Evolutionary conservation across 37 sponge, comb jelly and placozoan genomes (phyloP).

Genomic region (Bolinopsis microptera): DNA sequence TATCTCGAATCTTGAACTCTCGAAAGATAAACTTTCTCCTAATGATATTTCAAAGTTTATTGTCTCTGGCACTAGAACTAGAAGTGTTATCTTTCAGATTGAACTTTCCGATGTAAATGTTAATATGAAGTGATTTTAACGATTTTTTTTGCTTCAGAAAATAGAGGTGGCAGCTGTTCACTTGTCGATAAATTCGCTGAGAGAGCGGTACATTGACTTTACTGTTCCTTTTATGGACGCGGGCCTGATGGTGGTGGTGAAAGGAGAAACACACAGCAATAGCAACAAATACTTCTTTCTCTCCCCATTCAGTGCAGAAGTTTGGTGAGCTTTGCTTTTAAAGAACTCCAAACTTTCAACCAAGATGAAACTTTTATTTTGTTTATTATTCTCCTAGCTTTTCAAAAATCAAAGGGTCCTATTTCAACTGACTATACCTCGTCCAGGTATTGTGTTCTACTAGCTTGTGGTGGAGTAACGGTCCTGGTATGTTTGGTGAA

Average conservation of each 20-base stretch:
- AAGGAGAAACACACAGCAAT: constrained; percentile 3
- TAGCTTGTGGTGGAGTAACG: not conserved
- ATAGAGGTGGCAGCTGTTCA: constrained; percentile 22
- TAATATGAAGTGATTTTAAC: not conserved
- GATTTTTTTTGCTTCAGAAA: not conserved
- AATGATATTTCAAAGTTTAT: too few relatives aligned
- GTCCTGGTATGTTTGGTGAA: not conserved
- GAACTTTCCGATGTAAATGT: too few relatives aligned
- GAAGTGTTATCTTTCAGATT: too few relatives aligned
- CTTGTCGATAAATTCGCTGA: not conserved
- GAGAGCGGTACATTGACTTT: constrained; percentile 23
- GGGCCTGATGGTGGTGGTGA: not conserved
- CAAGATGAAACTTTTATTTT: too few relatives aligned
- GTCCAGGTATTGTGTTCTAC: constrained; percentile 8
- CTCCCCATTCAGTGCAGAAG: constrained; percentile 16
- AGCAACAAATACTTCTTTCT: constrained; percentile 7
- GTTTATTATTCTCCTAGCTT: too few relatives aligned
- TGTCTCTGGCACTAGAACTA: too few relatives aligned
- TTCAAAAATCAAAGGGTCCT: too few relatives aligned
- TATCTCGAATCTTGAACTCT: too few relatives aligned
- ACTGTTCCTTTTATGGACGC: constrained; percentile 34
- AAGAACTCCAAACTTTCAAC: too few relatives aligned
- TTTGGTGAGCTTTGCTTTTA: not conserved
- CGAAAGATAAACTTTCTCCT: too few relatives aligned
- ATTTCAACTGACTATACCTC: too few relatives aligned